Base-by-base conservation (phyloP, 2,888 invertebrate genomes). In the Tipula vernalis region DNA sequence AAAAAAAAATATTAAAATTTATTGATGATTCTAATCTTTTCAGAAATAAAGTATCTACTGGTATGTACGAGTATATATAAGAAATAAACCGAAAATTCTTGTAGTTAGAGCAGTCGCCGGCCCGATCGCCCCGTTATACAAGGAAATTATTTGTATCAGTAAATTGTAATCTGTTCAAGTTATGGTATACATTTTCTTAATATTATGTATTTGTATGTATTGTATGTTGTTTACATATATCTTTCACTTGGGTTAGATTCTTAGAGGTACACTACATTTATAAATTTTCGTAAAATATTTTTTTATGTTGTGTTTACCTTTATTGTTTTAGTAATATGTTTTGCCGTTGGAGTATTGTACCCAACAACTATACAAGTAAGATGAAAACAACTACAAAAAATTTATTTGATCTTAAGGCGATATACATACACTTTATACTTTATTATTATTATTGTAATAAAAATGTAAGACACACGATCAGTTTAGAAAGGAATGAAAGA, bases 71-170 rank as follows among this genome's bases (percentile, higher is more conserved):
- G 6, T 39, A 39, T 36, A 83, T 13, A 83, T 83, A 84, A 84
- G 84, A 84, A 41, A 84, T 15, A 84, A 84, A 84, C 36, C 36
- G 84, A 84, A 84, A 39, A 84, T 39, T 39, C 39, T 39, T 84
- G 5, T 84, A 15, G 84, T 84, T 84, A 4, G 36, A 39, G 36
- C 84, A 84, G 15, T 84, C 39, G 15, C 15, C 13, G 15, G 36
- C n/a, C n/a, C 51, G n/a, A 41, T 28, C 28, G 28, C 47, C n/a
- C 84, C 84, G 84, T 84, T 84, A 39, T 5, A 84, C 84, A 84
- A 39, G 84, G 84, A 84, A 84, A 84, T 39, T 84, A 84, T 39
- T 84, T 84, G 84, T 84, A 84, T 84, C 84, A 84, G 84, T 84
- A 84, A 84, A 84, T 84, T 36, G 84, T 84, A 84, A 84, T 84